Conservation (phyloP, 2,888 invertebrate genomes). For the Euspilapteryx auroguttella region DNA sequence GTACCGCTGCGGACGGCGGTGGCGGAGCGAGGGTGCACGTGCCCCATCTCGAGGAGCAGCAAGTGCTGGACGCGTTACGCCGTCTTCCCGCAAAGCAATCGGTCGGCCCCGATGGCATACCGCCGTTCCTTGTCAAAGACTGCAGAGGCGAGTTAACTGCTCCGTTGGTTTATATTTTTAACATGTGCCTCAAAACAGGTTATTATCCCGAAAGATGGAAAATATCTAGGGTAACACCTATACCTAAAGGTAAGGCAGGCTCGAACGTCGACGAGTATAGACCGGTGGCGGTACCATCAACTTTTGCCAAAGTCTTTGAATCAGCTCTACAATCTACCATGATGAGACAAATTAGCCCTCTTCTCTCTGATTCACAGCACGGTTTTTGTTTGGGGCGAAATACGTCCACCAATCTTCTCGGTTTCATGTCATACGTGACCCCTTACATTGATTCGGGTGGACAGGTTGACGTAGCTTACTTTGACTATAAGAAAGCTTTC, state of each 20-base stretch:
- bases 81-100: background rate
- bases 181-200: background rate
- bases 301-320: background rate
- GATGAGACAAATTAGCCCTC: background rate
- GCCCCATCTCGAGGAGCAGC: background rate
- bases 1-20: background rate
- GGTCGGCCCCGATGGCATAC: background rate
- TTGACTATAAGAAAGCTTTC: background rate
- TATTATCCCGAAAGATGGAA: background rate
- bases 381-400: background rate
- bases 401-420: background rate
- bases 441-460: background rate
- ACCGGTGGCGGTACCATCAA: background rate
- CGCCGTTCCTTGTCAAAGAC: background rate
- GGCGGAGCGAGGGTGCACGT: background rate
- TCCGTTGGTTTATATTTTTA: background rate
- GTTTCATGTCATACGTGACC: background rate
- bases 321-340: background rate
- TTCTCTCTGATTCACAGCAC: conserved; percentile 1
- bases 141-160: background rate
- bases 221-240: background rate
- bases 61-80: background rate
- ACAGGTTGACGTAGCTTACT: background rate
- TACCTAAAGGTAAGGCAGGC: background rate
- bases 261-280: background rate